phyloP scores from a whole-genome alignment of 2,113 vertebrate species.

The Rhynchopsitta pachyrhyncha region DNA sequence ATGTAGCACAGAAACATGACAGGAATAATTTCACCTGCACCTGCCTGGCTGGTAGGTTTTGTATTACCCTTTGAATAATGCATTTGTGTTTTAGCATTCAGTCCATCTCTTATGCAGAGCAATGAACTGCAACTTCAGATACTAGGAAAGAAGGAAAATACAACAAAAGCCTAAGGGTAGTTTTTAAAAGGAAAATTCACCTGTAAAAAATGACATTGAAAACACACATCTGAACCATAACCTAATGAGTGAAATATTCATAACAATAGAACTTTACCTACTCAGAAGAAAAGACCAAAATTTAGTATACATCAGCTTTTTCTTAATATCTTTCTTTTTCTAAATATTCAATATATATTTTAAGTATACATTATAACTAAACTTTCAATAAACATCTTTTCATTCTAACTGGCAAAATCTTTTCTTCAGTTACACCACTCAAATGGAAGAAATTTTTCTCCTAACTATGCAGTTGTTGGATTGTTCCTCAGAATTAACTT shows the following conservation, averaged over 20 bases:
- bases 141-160: not conserved
- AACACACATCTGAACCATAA: not conserved
- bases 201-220: not conserved
- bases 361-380: not conserved
- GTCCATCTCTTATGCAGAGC: not conserved
- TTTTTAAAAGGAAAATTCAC: not conserved
- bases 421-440: not conserved
- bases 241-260: not conserved
- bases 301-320: not conserved
- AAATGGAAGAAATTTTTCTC: not conserved
- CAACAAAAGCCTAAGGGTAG: not conserved
- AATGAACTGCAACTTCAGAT: not conserved
- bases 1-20: constrained; percentile 81
- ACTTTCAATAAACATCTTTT: not conserved
- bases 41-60: constrained; percentile 84
- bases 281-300: not conserved
- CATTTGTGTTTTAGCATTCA: not conserved
- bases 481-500: not conserved
- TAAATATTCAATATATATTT: not conserved
- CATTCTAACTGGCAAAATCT: not conserved
- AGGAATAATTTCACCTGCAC: constrained; percentile 88
- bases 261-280: not conserved
- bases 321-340: not conserved
- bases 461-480: not conserved
- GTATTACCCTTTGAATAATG: not conserved